phyloP scores from a whole-genome alignment of 2,797 vertebrate genomes.

The Adrianichthys oophorus region DNA sequence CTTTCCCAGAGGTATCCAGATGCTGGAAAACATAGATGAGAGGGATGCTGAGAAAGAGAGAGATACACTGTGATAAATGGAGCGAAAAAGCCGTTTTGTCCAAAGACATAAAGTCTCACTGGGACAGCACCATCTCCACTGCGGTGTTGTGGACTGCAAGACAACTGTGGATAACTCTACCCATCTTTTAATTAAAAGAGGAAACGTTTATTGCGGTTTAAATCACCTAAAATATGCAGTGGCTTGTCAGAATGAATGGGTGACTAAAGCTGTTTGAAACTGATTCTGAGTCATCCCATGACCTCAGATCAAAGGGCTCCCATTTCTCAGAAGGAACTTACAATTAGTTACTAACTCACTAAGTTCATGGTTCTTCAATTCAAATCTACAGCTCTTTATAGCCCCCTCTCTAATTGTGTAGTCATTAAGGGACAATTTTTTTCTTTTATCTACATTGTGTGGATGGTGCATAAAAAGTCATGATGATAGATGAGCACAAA shows the following conservation, averaged over 20 bases:
- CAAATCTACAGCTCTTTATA: constrained; percentile 71
- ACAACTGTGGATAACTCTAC: constrained; percentile 37
- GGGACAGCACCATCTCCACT: constrained; percentile 45
- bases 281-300: constrained; percentile 90
- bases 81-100: constrained; percentile 61
- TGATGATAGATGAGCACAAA: constrained; percentile 55
- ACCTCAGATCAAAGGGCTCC: constrained; percentile 74
- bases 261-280: constrained; percentile 85
- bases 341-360: constrained; percentile 73
- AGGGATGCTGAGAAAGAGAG: constrained; percentile 41
- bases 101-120: constrained; percentile 63
- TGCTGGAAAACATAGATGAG: constrained; percentile 44
- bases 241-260: constrained; percentile 40
- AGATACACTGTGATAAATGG: constrained; percentile 59
- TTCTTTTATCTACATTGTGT: constrained; percentile 58
- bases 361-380: constrained; percentile 73
- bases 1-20: constrained; percentile 70
- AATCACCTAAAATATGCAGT: constrained; percentile 42
- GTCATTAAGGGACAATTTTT: constrained; percentile 67
- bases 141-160: constrained; percentile 43
- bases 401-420: constrained; percentile 69
- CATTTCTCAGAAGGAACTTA: constrained; percentile 60
- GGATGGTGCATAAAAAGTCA: constrained; percentile 70
- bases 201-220: constrained; percentile 39
- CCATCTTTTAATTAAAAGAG: constrained; percentile 56